Evolutionary conservation across 2,797 vertebrate species (phyloP), one percentile per base, ranked within the genome.

Genomic region (Muscicapa striata): DNA sequence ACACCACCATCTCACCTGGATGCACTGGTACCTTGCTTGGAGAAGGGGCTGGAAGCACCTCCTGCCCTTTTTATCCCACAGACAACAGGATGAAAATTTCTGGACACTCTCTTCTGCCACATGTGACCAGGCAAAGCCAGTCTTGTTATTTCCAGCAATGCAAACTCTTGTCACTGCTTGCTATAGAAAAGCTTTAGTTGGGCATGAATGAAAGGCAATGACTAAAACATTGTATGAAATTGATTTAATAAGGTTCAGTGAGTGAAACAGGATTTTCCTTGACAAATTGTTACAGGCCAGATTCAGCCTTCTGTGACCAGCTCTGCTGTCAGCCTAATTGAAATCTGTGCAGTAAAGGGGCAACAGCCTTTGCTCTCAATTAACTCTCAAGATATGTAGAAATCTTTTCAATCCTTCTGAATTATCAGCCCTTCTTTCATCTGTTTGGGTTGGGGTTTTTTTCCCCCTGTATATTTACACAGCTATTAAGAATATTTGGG

Each of bases 251-350:
- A 95, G 59, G 90, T 90, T 93, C 91, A 91, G 0, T 69, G 83
- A 93, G 30, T 81, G 93, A 94, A 95, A 91, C 24, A 52, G 74
- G 70, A 91, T 84, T 94, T 95, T 89, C 88, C 67, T 79, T 69
- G 92, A 87, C 49, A 81, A 94, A 94, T 79, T 88, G 70, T 90
- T 69, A 69, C 36, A 87, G 87, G 83, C 22, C 55, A 90, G 76
- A 88, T 86, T 91, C 91, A 91, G 91, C 43, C 77, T 93, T 92
- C 92, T 88, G 83, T 88, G 83, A 88, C 90, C 80, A 95, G 86
- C 63, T 91, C 76, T 90, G 88, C 83, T 17, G 3, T 48, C 76
- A 84, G 69, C 70, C 49, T 93, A 85, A 89, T 40, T 94, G 93
- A 91, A 89, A 92, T 75, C 2, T 51, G 76, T 66, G 55, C 62